Conservation (phyloP, 2,797 vertebrate genomes). For the Hydrocynus forskahlii region DNA sequence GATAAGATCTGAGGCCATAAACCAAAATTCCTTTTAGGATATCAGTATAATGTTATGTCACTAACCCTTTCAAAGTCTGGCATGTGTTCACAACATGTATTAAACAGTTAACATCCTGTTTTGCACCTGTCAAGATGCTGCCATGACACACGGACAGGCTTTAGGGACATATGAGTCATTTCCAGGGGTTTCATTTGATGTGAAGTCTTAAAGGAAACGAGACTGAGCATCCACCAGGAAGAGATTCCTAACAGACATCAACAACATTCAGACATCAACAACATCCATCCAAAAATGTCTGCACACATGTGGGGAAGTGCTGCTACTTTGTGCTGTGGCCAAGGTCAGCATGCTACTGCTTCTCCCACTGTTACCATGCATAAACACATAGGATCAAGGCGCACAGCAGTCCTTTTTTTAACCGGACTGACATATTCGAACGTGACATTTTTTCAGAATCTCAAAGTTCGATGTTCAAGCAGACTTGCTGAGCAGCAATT, state of each 20-base stretch:
- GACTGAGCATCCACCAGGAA: slow-evolving; percentile 77
- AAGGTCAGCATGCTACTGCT: slow-evolving; percentile 71
- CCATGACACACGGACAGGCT: slow-evolving; percentile 69
- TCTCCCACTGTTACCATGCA: slow-evolving; percentile 63
- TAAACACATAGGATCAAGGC: slow-evolving; percentile 76
- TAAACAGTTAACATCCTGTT: slow-evolving; percentile 79
- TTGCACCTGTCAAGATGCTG: slow-evolving; percentile 78
- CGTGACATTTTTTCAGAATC: slow-evolving; percentile 47
- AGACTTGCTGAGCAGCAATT: neutral
- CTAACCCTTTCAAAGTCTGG: slow-evolving; percentile 3
- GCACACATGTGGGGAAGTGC: slow-evolving; percentile 71
- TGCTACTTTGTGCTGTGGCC: slow-evolving; percentile 69
- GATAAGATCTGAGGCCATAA: no score
- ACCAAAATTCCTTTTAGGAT: neutral
- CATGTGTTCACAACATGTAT: slow-evolving; percentile 25
- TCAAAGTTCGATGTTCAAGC: neutral
- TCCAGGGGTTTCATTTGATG: slow-evolving; percentile 80
- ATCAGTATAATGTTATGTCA: slow-evolving; percentile 3
- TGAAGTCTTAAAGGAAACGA: slow-evolving; percentile 78
- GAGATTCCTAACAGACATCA: slow-evolving; percentile 77
- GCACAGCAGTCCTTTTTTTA: slow-evolving; percentile 62
- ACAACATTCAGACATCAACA: slow-evolving; percentile 74
- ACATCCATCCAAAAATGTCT: slow-evolving; percentile 70
- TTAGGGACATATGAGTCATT: slow-evolving; percentile 77
- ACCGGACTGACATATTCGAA: slow-evolving; percentile 66